Conservation (phyloP, 2,797 vertebrate genomes). For the Synaphobranchus kaupii region DNA sequence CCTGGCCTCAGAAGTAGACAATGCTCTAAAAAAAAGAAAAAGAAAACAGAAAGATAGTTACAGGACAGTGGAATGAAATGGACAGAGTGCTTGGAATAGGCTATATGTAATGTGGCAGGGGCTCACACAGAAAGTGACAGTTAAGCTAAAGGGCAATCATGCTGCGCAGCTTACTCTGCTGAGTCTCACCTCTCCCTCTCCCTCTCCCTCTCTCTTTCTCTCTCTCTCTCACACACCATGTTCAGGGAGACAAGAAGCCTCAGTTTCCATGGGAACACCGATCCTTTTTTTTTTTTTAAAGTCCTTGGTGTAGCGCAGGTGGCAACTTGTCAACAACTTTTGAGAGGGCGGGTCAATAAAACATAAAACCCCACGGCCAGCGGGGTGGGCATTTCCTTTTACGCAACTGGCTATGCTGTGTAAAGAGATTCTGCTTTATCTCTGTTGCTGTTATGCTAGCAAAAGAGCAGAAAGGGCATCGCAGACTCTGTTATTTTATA, state of each 20-base stretch:
- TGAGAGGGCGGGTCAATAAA: conserved; percentile 12
- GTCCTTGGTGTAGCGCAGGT: background rate
- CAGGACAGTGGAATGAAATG: background rate
- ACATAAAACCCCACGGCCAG: background rate
- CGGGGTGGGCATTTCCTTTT: background rate
- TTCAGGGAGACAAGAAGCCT: background rate
- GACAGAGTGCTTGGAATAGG: background rate
- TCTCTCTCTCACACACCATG: background rate
- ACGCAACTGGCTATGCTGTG: background rate
- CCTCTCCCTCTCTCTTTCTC: background rate
- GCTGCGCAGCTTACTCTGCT: background rate
- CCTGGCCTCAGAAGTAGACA: background rate
- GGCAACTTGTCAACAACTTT: background rate
- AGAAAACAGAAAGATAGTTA: background rate
- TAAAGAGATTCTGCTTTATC: background rate
- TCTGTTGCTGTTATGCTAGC: background rate
- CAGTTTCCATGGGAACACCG: conserved; percentile 4
- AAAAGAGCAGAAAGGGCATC: background rate
- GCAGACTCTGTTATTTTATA: background rate
- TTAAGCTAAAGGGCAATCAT: background rate
- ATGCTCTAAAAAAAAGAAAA: background rate
- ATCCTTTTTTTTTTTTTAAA: background rate
- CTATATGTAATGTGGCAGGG: background rate
- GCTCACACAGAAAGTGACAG: background rate
- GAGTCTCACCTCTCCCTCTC: background rate